phyloP scores from a whole-genome alignment of 2,888 invertebrate genomes.

The Gastrophysa polygoni region DNA sequence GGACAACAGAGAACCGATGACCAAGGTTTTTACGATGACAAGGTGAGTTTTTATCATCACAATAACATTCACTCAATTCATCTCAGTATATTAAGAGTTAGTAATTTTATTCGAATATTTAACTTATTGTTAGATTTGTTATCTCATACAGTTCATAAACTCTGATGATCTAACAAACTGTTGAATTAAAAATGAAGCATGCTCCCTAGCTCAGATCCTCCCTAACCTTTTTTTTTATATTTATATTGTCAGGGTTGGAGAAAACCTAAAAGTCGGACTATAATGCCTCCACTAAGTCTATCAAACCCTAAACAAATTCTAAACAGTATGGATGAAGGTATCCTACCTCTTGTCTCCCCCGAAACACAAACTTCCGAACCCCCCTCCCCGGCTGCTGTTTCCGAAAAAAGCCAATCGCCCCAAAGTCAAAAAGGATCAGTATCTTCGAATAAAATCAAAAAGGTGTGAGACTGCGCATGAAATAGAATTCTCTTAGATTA shows the following conservation, averaged over 20 bases:
- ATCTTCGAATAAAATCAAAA: constrained; percentile 61
- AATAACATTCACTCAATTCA: too few relatives aligned
- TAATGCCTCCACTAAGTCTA: constrained; percentile 68
- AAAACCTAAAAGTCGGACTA: constrained; percentile 78
- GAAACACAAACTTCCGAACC: constrained; percentile 58
- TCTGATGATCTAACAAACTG: neutral
- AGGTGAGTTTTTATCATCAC: constrained; percentile 63
- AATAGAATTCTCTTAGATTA: constrained; percentile 36
- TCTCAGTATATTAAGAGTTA: too few relatives aligned
- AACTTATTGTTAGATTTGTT: too few relatives aligned
- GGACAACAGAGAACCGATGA: constrained; percentile 95
- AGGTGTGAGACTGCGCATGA: constrained; percentile 58
- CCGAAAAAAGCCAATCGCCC: constrained; percentile 61
- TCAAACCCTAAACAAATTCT: constrained; percentile 63
- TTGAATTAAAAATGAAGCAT: constrained; percentile 31
- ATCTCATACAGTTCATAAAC: too few relatives aligned
- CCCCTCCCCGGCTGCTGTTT: constrained; percentile 59
- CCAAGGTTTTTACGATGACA: constrained; percentile 90
- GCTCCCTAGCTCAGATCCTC: constrained; percentile 43
- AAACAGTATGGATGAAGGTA: constrained; percentile 56
- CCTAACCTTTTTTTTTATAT: constrained; percentile 36
- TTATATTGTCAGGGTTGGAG: constrained; percentile 71
- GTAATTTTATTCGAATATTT: too few relatives aligned
- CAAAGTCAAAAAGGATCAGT: constrained; percentile 62
- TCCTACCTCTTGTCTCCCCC: constrained; percentile 54